A percentile compares a stretch with the other conserved stretches of the same genome.
These are phyloP conservation scores for Alethe castanea DNA, from an alignment of 2,113 vertebrate species.

Conservation along the genomic window DNA sequence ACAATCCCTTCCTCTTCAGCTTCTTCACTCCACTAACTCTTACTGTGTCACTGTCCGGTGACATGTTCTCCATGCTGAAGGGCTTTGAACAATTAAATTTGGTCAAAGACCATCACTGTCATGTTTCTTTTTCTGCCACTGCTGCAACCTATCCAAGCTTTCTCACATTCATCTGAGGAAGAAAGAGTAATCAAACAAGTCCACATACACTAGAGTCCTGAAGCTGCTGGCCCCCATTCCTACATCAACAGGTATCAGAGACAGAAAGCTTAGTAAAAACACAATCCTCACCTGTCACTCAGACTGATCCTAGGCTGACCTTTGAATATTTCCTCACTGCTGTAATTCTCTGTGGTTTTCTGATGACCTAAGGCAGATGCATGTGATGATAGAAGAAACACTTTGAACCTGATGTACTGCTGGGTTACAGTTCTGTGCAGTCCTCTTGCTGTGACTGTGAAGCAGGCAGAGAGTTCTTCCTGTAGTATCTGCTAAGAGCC, in stretches of 20 bases:
- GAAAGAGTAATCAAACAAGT: neutral
- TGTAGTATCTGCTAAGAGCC: neutral
- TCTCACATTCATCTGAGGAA: neutral
- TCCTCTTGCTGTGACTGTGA: neutral
- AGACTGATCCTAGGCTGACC: neutral
- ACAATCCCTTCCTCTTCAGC: neutral
- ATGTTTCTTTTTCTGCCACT: neutral
- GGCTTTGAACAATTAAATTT: neutral
- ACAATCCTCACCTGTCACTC: neutral
- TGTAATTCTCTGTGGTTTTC: neutral
- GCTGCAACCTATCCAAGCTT: neutral
- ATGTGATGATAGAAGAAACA: neutral
- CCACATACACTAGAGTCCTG: neutral
- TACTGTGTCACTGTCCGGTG: neutral
- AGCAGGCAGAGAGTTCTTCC: neutral
- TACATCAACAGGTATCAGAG: neutral
- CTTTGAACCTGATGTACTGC: neutral
- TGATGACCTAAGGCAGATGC: slow-evolving; percentile 14
- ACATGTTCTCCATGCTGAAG: neutral
- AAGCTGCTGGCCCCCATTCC: neutral
- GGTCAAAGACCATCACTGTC: neutral
- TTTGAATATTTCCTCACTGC: neutral
- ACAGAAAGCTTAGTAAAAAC: neutral
- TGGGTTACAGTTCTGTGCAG: neutral
- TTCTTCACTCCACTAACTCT: neutral